A percentile compares a stretch with the other conserved stretches of the same genome.
Conservation (phyloP, 64 coral and sea anemone species). For the Montipora foliosa region DNA sequence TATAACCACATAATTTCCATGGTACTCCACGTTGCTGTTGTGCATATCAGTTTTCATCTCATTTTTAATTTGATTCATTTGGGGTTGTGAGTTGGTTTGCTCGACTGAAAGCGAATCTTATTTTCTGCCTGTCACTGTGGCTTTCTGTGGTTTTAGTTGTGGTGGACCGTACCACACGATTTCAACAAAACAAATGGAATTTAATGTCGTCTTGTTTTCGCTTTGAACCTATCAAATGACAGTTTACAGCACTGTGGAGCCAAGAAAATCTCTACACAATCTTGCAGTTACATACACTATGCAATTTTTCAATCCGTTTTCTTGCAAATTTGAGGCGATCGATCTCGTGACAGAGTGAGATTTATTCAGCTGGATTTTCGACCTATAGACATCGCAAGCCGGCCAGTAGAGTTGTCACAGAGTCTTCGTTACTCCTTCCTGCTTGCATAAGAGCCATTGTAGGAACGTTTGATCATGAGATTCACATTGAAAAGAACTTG, state of each 20-base stretch:
- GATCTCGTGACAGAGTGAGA: neutral
- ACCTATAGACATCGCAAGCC: neutral
- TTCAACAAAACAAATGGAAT: neutral
- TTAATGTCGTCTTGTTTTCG: neutral
- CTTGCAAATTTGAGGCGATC: neutral
- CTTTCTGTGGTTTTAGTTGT: neutral
- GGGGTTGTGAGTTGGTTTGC: neutral
- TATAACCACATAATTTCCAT: neutral
- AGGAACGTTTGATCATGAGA: neutral
- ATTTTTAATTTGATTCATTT: neutral
- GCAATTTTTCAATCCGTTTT: neutral
- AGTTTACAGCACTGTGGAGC: neutral
- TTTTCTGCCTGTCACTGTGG: neutral
- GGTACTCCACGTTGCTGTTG: neutral
- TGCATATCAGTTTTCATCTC: neutral
- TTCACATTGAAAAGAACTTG: slow-evolving; percentile 68
- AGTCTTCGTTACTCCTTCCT: neutral
- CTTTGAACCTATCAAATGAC: neutral
- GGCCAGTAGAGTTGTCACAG: neutral
- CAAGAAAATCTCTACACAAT: neutral
- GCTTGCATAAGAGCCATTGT: neutral
- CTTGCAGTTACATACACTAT: neutral
- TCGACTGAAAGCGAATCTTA: neutral
- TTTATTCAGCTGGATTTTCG: neutral
- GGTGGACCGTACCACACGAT: neutral